Evolutionary conservation across 1,140 invertebrate species (phyloP).

Genomic region (Hestina assimilis): DNA sequence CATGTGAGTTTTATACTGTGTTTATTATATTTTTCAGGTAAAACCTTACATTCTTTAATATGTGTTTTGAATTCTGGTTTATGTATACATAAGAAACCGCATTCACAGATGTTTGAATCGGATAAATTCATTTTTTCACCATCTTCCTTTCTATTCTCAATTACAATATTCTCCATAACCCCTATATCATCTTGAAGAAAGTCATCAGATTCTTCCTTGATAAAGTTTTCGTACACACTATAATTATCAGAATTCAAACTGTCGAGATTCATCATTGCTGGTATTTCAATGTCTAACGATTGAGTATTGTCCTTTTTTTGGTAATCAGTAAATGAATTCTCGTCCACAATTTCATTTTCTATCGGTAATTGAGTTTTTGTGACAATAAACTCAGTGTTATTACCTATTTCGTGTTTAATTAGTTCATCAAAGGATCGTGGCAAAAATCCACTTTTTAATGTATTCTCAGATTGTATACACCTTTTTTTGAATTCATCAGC

Average conservation of each 20-base stretch:
- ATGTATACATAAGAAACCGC: neutral
- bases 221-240: neutral
- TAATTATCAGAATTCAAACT: neutral
- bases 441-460: slow-evolving; percentile 38
- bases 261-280: slow-evolving; percentile 9
- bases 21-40: neutral
- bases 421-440: slow-evolving; percentile 8
- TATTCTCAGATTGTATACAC: slow-evolving; percentile 45
- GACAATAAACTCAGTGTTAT: slow-evolving; percentile 2
- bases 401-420: slow-evolving; percentile 6
- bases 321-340: slow-evolving; percentile 2
- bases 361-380: neutral
- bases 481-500: slow-evolving; percentile 54
- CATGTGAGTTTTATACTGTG: neutral
- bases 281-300: neutral
- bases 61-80: neutral
- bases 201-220: slow-evolving; percentile 21
- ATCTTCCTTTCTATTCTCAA: neutral
- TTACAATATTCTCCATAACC: slow-evolving; percentile 1
- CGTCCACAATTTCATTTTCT: neutral
- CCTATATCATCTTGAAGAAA: slow-evolving; percentile 16
- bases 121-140: neutral
- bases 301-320: slow-evolving; percentile 2
- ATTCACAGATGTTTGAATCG: slow-evolving; percentile 1
- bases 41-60: slow-evolving; percentile 7